Conservation (phyloP, 2,113 vertebrate genomes). For the Brachyhypopomus occidentalis region DNA sequence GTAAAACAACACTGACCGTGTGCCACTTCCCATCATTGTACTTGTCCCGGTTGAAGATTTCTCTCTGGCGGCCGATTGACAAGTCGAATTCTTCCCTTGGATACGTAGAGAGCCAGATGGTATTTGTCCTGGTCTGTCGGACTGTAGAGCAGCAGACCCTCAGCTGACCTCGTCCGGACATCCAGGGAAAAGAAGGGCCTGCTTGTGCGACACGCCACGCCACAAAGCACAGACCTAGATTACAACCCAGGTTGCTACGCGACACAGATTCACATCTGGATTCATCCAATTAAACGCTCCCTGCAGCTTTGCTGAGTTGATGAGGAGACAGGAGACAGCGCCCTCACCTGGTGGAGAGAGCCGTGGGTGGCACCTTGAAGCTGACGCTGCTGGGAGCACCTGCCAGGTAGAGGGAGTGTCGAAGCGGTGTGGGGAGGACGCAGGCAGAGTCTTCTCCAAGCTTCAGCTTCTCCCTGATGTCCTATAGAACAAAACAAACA, state of each 20-base stretch:
- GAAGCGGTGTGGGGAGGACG: constrained; percentile 29
- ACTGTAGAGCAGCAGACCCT: constrained; percentile 83
- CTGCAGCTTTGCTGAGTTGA: no score
- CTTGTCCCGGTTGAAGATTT: constrained; percentile 83
- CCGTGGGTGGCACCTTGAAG: constrained; percentile 6
- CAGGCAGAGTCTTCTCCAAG: not conserved
- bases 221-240: not conserved
- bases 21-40: constrained; percentile 91
- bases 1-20: constrained; percentile 75
- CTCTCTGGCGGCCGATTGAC: constrained; percentile 73
- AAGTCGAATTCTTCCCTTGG: constrained; percentile 85
- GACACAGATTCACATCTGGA: no score
- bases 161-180: constrained; percentile 75
- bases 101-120: constrained; percentile 83
- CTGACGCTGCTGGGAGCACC: constrained; percentile 39
- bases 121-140: constrained; percentile 70
- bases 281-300: no score
- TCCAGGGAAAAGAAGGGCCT: constrained; percentile 88
- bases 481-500: constrained; percentile 1
- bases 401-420: constrained; percentile 28
- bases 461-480: not conserved
- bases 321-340: no score
- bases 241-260: no score
- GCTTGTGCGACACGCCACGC: constrained; percentile 30
- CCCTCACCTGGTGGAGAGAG: constrained; percentile 53